Evolutionary conservation across 2,797 vertebrate species (phyloP).

Genomic region (Kryptopterus vitreolus): DNA sequence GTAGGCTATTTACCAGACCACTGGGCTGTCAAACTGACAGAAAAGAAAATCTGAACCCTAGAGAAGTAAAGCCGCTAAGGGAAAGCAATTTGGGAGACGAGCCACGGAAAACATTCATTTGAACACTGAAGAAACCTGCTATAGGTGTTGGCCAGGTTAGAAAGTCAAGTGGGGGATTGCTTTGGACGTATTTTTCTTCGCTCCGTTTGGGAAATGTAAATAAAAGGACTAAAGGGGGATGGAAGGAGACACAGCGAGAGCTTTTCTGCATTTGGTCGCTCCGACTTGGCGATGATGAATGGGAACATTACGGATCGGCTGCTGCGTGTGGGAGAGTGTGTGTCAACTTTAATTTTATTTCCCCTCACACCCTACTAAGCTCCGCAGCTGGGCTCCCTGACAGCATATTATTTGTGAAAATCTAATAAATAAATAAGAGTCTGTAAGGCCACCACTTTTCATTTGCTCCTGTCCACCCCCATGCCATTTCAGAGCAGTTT

Average conservation of each 20-base stretch:
- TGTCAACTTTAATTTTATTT: conserved; percentile 66
- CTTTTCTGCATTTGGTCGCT: not conserved
- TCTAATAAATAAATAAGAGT: conserved; percentile 62
- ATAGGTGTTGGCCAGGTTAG: not conserved
- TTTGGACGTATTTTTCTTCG: not conserved
- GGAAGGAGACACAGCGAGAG: not conserved
- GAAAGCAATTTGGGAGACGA: conserved; percentile 41
- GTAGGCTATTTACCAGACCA: conserved; percentile 42
- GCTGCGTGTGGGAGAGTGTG: conserved; percentile 41
- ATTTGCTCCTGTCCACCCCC: conserved; percentile 23
- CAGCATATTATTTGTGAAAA: conserved; percentile 53
- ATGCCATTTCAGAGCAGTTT: conserved; percentile 17
- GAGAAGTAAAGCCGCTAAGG: conserved; percentile 27
- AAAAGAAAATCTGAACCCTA: conserved; percentile 26
- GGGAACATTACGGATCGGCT: conserved; percentile 34
- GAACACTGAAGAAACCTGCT: conserved; percentile 10
- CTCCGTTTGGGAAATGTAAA: not conserved
- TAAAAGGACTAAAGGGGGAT: not conserved
- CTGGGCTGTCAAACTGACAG: conserved; percentile 28
- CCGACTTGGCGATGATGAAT: conserved; percentile 42
- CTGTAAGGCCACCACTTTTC: conserved; percentile 39
- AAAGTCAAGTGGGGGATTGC: conserved; percentile 8
- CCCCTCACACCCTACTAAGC: conserved; percentile 46
- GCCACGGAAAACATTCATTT: conserved; percentile 25
- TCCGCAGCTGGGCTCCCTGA: conserved; percentile 41